Evolutionary conservation across 1,140 invertebrate species (phyloP).

Genomic region (Drosophila jambulina): DNA sequence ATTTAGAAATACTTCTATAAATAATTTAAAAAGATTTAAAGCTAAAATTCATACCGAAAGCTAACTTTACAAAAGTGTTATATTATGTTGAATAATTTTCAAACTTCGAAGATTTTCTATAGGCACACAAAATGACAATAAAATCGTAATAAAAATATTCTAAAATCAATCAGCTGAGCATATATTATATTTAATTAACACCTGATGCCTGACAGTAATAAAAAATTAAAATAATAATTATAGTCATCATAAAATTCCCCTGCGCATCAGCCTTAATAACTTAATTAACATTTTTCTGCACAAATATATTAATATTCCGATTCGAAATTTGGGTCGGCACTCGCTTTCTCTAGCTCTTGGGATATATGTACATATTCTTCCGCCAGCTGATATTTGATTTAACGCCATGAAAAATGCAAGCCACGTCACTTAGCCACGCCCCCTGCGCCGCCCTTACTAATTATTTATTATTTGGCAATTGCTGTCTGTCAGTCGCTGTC

Average conservation of each 20-base stretch:
- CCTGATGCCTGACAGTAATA: not conserved
- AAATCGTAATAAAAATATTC: not conserved
- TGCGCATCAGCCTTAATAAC: conserved; percentile 15
- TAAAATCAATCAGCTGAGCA: not conserved
- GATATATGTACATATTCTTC: not conserved
- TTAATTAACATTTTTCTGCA: conserved; percentile 36
- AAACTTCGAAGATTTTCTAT: not conserved
- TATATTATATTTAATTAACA: not conserved
- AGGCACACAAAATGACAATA: not conserved
- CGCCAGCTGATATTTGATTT: conserved; percentile 75
- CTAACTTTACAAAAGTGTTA: no score
- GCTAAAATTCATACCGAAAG: no score
- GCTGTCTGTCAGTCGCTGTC: conserved; percentile 82
- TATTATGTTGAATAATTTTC: not conserved
- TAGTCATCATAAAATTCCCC: not conserved
- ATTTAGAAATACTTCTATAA: no score
- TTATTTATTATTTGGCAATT: conserved; percentile 84
- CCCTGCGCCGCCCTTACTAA: conserved; percentile 61
- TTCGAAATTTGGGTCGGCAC: conserved; percentile 58
- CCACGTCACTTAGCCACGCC: conserved; percentile 72
- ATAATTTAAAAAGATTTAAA: no score
- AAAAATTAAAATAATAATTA: not conserved
- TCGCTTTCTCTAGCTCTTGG: conserved; percentile 63
- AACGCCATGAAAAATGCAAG: conserved; percentile 71
- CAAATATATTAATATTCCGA: conserved; percentile 24